These are phyloP conservation scores for Probaryconus sp. DNA, from an alignment of 1,140 invertebrate genomes.

Conservation along the genomic window DNA sequence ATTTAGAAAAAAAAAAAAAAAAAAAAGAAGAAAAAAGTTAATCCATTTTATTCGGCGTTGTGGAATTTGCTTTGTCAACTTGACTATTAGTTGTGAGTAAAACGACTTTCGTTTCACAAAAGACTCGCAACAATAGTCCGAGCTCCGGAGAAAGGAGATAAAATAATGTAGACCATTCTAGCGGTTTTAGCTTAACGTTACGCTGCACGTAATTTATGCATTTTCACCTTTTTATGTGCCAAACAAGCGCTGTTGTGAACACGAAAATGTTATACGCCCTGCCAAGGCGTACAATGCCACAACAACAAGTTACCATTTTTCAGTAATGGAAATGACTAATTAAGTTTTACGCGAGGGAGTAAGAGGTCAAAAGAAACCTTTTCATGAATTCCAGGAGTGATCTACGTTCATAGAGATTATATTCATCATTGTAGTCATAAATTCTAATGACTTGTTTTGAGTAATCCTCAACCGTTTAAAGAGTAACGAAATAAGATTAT, in stretches of 20 bases:
- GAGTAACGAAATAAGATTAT: no score
- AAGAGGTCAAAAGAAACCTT: no score
- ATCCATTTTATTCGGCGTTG: slow-evolving; percentile 29
- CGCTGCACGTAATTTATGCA: slow-evolving; percentile 23
- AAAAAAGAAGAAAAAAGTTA: slow-evolving; percentile 13
- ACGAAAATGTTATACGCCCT: no score
- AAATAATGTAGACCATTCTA: slow-evolving; percentile 43
- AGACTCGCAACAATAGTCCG: slow-evolving; percentile 29
- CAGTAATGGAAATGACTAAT: background rate
- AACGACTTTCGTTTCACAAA: slow-evolving; percentile 51
- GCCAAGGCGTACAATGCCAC: background rate
- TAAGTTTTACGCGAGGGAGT: no score
- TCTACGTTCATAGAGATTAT: no score
- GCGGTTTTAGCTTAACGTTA: slow-evolving; percentile 16
- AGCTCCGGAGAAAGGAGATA: slow-evolving; percentile 28
- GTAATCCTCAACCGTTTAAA: no score
- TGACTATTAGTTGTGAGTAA: slow-evolving; percentile 27
- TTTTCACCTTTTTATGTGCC: slow-evolving; percentile 5
- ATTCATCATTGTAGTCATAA: no score
- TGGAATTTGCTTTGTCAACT: slow-evolving; percentile 42
- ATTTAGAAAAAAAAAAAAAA: no score
- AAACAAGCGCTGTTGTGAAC: slow-evolving; percentile 12
- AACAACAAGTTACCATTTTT: background rate
- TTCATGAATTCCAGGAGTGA: no score
- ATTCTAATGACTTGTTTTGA: no score